phyloP scores from a whole-genome alignment of 1,140 invertebrate genomes.

The Camponotus pennsylvanicus region DNA sequence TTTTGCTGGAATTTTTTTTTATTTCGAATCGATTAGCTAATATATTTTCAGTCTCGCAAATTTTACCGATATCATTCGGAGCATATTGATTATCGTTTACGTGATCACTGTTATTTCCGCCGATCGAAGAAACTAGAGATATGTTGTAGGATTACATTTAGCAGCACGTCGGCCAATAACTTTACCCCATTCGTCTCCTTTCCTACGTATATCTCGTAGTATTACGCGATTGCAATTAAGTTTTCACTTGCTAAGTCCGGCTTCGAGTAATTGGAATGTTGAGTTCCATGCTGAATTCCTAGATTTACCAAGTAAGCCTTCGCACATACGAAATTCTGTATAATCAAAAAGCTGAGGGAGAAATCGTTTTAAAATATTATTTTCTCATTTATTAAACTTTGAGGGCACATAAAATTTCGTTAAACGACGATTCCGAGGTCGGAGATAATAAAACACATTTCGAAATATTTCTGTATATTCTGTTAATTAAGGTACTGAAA shows the following conservation, averaged over 20 bases:
- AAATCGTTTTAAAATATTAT: not conserved
- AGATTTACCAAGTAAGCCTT: conserved; percentile 6
- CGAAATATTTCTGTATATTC: not conserved
- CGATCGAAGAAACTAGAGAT: not conserved
- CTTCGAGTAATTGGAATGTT: conserved; percentile 67
- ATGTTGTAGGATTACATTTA: conserved; percentile 51
- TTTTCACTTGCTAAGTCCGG: conserved; percentile 56
- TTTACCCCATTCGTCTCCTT: conserved; percentile 42
- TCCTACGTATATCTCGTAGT: not conserved
- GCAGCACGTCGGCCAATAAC: conserved; percentile 14
- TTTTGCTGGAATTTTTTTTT: not conserved
- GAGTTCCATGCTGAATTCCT: conserved; percentile 18
- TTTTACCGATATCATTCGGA: not conserved
- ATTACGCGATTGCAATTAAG: conserved; percentile 69
- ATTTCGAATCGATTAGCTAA: not conserved
- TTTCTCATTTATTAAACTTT: not conserved
- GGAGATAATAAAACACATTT: not conserved
- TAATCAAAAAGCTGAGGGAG: not conserved
- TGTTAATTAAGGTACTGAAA: conserved; percentile 30
- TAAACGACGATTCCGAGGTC: not conserved
- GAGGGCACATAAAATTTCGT: not conserved
- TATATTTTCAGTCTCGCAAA: not conserved
- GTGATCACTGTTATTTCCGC: conserved; percentile 39
- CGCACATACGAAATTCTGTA: not conserved
- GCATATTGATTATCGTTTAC: conserved; percentile 20